Base-by-base conservation (phyloP, 2,113 vertebrate species). In the Callaeas wilsoni region DNA sequence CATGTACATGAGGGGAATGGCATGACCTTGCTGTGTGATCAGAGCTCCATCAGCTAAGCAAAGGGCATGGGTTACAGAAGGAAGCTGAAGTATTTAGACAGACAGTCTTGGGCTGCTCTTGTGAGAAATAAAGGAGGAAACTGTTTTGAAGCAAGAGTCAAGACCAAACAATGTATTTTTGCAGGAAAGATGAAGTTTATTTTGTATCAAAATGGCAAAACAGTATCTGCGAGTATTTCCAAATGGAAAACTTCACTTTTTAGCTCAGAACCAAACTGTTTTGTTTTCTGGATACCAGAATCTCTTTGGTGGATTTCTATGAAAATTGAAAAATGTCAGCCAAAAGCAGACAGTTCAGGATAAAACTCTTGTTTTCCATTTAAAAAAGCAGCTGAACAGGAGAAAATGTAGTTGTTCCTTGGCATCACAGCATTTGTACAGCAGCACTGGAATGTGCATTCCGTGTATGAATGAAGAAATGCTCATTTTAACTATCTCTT, bases 401-500 rank as follows among this genome's bases (percentile, higher is more conserved):
- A 84, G 47, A 91, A 71, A 3, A 1, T 75, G 80, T 84, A 35
- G 76, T 90, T 1, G 5, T 83, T 80, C 74, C 90, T 96, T 95
- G 93, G 70, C 77, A 84, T 88, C 29, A 13, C 77, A 91, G 37
- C 77, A 42, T 92, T 94, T 96, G 81, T 70, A 65, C 50, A 55
- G 68, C 55, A 77, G 62, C 62, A 32, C 26, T 78, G 92, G 78
- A 94, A 94, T 60, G 78, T 87, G 57, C 74, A 70, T 60, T 96
- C 88, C 57, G 6, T 93, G 83, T 97, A 84, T 91, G 97, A 92
- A 92, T 96, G 96, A 79, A 96, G 65, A 96, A 96, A 91, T 86
- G 81, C 65, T 96, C 89, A 59, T 75, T 96, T 96, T 80, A 94
- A 85, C 74, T 91, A 32, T 67, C 69, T 93, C 78, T 94, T 90